phyloP scores from a whole-genome alignment of 2,113 vertebrate genomes.

The Heterocephalus glaber region DNA sequence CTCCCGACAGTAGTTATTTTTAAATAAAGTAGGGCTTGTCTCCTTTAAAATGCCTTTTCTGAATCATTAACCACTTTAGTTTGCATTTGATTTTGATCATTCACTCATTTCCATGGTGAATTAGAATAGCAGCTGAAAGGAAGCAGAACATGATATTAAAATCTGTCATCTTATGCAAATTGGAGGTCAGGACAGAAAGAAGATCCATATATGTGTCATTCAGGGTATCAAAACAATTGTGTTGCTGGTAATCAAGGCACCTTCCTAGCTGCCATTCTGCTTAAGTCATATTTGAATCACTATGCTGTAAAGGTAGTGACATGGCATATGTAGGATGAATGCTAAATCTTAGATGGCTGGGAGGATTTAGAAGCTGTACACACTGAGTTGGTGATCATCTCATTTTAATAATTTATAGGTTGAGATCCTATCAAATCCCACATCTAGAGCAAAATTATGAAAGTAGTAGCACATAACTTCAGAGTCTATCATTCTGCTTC shows the following conservation, averaged over 20 bases:
- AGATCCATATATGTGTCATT: neutral
- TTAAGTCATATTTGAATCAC: conserved; percentile 38
- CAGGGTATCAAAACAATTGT: neutral
- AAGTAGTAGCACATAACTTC: neutral
- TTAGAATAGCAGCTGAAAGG: conserved; percentile 64
- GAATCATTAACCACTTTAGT: conserved; percentile 74
- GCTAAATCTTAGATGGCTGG: neutral
- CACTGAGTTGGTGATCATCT: neutral
- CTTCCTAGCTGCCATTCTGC: neutral
- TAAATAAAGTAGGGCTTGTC: conserved; percentile 59
- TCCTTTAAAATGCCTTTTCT: conserved; percentile 69
- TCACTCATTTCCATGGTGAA: conserved; percentile 67
- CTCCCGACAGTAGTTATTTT: conserved; percentile 68
- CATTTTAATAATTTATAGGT: conserved; percentile 16
- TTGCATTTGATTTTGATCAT: conserved; percentile 77
- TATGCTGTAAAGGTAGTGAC: neutral
- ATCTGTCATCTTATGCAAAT: conserved; percentile 37
- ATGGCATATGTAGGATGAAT: neutral
- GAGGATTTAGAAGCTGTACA: neutral
- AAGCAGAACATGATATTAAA: conserved; percentile 57
- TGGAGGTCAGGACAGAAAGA: conserved; percentile 34
- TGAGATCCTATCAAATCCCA: neutral
- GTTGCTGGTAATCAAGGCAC: neutral
- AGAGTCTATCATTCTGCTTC: neutral
- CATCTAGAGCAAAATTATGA: conserved; percentile 15